Base-by-base conservation (phyloP, 2,797 vertebrate species). In the Nyctalus aviator region DNA sequence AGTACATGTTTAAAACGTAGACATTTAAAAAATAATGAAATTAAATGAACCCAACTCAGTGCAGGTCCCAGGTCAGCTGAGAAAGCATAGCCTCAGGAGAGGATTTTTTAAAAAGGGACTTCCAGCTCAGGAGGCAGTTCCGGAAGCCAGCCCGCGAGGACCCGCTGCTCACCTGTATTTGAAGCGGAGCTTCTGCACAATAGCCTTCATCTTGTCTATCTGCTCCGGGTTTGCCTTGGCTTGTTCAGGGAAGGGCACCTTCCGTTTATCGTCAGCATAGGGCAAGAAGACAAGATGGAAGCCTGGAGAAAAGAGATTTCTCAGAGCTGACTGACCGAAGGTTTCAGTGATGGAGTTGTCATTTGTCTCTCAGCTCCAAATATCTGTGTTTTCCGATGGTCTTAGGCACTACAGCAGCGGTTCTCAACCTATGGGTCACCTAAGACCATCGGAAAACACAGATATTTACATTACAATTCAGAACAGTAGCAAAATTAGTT, bases 161-260 rank as follows among this genome's bases (percentile, higher is more conserved):
- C 35, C n/a, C 30, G 1, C 5, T 0, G 30, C 1, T 62, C 75
- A 99, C 99, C 98, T 99, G 98, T 99, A 99, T 84, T 98, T 99
- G 98, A 99, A 99, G 25, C 98, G 98, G 14, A 99, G 99, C 96
- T 99, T 99, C 73, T 99, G 97, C 91, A 99, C 97, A 0, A 99
- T 99, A 90, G 98, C 98, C 94, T 99, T 99, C 99, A 99, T 99
- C 98, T 99, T 99, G 97, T 99, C 97, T 81, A 99, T 98, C 96
- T 99, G 99, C n/a, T 97, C 97, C n/a, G 57, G 97, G 79, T 98
- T 99, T 35, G 99, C 99, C 13, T 93, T 20, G 0, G 99, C 98
- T 82, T 97, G 98, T 62, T 98, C 98, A 0, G 98, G 98, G 46
- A 97, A 87, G 97, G 99, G 99, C 93, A 99, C 48, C 14, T 98